phyloP scores from a whole-genome alignment of 2,888 invertebrate species.

The Drosophila parthenogenetica region DNA sequence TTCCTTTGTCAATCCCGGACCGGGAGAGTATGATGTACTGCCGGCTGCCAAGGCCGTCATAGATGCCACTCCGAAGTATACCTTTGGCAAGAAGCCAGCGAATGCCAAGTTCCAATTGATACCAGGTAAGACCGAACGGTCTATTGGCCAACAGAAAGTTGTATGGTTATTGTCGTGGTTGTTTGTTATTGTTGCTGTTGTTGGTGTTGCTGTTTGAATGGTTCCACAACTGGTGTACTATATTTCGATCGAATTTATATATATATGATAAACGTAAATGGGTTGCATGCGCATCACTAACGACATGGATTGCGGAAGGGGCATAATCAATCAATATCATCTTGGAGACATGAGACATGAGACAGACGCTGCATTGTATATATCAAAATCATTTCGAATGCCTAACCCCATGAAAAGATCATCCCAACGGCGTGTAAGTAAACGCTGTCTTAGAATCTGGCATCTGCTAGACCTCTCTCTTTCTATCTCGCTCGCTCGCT shows the following conservation, averaged over 20 bases:
- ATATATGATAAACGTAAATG: conserved; percentile 23
- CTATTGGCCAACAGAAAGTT: conserved; percentile 12
- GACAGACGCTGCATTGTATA: conserved; percentile 56
- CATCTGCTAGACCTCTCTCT: conserved; percentile 20
- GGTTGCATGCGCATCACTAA: conserved; percentile 59
- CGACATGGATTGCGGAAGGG: conserved; percentile 43
- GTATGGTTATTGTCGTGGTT: conserved; percentile 15
- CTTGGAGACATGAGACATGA: conserved; percentile 40
- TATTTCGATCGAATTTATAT: conserved; percentile 13
- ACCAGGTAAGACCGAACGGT: conserved; percentile 87
- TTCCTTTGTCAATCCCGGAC: conserved; percentile 90
- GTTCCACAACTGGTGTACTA: conserved; percentile 18
- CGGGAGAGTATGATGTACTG: conserved; percentile 94
- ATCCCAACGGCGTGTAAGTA: conserved; percentile 66
- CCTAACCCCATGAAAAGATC: conserved; percentile 44
- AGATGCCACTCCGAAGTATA: conserved; percentile 88
- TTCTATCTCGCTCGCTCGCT: neutral
- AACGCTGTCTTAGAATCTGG: conserved; percentile 35
- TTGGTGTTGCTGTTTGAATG: conserved; percentile 51
- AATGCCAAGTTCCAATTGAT: conserved; percentile 87
- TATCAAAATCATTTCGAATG: conserved; percentile 51
- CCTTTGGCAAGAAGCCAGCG: conserved; percentile 90
- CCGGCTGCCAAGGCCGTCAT: conserved; percentile 87
- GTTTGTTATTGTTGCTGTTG: conserved; percentile 32
- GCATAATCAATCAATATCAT: conserved; percentile 36